Base-by-base conservation (phyloP, 2,888 invertebrate species). In the Coelinius sp. region DNA sequence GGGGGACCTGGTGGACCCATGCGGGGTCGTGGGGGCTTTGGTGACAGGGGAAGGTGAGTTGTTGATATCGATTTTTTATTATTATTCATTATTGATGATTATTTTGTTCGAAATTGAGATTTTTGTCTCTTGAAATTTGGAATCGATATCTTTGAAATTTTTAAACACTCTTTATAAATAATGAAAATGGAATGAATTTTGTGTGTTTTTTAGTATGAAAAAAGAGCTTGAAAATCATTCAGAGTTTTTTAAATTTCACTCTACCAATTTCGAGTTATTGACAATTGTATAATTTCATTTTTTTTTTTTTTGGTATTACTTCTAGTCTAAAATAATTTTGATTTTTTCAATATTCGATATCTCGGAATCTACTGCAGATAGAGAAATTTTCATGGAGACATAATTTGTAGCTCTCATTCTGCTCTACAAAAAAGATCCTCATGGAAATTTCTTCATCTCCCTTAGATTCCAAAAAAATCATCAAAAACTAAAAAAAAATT, bases 11-110 rank as follows among this genome's bases (percentile, higher is more conserved):
- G 85, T 12, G 85, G 85, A 17, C 82, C 85, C 24, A 82, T 84
- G 81, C 78, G 85, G 59, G 86, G 86, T 76, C 85, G 86, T 41
- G 85, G 85, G 3, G 83, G 84, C 20, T 84, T 86, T 53, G 83
- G 84, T 24, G 85, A 85, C 53, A 82, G 85, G 68, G 86, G 85
- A 79, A 81, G 84, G 85, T 84, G 76, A 72, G 64, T 10, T 14
- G 5, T 69, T n/a, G 14, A 35, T 56, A 14, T 31, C 10, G 20
- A 66, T 59, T 71, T 63, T 63, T n/a, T 27, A 31, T 52, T 22
- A n/a, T n/a, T n/a, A n/a, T n/a, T n/a, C n/a, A n/a, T n/a, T n/a
- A n/a, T n/a, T n/a, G n/a, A n/a, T n/a, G n/a, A n/a, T 27, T 27
- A 38, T 4, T 31, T 6, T 31, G 22, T 20, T 27, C 17, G 20